phyloP scores from a whole-genome alignment of 2,797 vertebrate genomes.

The Pangasius macronema region DNA sequence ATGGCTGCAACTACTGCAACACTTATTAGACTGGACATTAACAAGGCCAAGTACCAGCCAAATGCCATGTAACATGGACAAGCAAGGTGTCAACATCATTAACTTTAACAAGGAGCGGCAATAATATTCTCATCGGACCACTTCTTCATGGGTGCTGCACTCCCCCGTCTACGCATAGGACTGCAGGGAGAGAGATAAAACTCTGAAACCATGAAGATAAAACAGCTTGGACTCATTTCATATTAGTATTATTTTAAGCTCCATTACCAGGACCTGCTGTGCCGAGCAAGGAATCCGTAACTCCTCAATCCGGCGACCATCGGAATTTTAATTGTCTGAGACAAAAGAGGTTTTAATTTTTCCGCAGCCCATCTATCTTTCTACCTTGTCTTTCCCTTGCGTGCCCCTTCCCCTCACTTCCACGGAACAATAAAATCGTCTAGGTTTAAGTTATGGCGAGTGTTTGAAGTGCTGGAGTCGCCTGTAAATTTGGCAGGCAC shows the following conservation, averaged over 20 bases:
- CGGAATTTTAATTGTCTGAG: constrained; percentile 77
- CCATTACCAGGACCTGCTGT: constrained; percentile 47
- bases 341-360: constrained; percentile 72
- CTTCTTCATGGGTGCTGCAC: constrained; percentile 47
- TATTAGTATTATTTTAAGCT: constrained; percentile 60
- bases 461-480: constrained; percentile 91
- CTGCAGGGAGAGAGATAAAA: constrained; percentile 36
- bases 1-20: constrained; percentile 44
- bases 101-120: constrained; percentile 64
- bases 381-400: constrained; percentile 45
- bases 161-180: constrained; percentile 14
- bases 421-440: constrained; percentile 88
- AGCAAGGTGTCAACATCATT: constrained; percentile 67
- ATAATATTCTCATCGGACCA: constrained; percentile 59
- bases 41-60: constrained; percentile 64
- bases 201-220: constrained; percentile 46
- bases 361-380: constrained; percentile 75
- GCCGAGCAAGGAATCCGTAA: constrained; percentile 46
- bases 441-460: constrained; percentile 87
- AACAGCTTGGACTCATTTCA: constrained; percentile 60
- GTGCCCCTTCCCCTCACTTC: constrained; percentile 72
- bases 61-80: constrained; percentile 63
- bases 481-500: constrained; percentile 94
- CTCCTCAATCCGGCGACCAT: constrained; percentile 31
- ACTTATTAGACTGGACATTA: constrained; percentile 69